A percentile compares a stretch with the other conserved stretches of the same genome.
phyloP scores from a whole-genome alignment of 2,797 vertebrate species.

The Phataginus tetradactyla region DNA sequence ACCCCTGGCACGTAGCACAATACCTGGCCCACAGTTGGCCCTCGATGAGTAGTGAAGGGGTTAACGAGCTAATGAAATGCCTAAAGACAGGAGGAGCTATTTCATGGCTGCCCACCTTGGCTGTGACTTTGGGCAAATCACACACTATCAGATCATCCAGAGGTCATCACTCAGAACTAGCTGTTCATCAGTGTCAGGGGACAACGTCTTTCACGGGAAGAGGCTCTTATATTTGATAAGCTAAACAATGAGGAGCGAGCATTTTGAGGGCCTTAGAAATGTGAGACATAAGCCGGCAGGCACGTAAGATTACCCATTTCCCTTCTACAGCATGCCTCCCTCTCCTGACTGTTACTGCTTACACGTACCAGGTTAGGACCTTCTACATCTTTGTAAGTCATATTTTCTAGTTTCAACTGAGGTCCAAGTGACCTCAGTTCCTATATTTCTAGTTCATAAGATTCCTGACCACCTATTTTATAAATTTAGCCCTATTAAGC shows the following conservation, averaged over 20 bases:
- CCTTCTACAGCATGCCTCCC: background rate
- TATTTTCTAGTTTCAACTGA: background rate
- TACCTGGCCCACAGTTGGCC: background rate
- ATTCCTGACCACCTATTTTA: background rate
- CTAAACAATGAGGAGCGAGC: background rate
- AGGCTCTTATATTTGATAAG: background rate
- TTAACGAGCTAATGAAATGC: background rate
- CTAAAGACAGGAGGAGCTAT: background rate
- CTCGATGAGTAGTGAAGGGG: background rate
- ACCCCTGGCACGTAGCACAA: background rate
- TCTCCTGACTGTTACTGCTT: background rate
- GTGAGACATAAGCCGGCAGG: background rate
- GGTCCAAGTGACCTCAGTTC: background rate
- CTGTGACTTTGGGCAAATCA: background rate
- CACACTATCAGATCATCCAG: background rate
- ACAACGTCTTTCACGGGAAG: background rate
- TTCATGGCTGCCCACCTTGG: background rate
- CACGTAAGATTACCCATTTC: background rate
- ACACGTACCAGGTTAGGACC: background rate
- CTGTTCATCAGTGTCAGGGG: background rate
- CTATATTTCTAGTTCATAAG: background rate
- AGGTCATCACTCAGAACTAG: background rate
- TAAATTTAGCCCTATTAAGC: background rate
- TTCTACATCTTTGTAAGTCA: background rate
- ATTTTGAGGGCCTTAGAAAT: background rate